A percentile compares a stretch with the other conserved stretches of the same genome.
Conservation (phyloP, 2,888 invertebrate genomes). For the Tupiocoris notatus region DNA sequence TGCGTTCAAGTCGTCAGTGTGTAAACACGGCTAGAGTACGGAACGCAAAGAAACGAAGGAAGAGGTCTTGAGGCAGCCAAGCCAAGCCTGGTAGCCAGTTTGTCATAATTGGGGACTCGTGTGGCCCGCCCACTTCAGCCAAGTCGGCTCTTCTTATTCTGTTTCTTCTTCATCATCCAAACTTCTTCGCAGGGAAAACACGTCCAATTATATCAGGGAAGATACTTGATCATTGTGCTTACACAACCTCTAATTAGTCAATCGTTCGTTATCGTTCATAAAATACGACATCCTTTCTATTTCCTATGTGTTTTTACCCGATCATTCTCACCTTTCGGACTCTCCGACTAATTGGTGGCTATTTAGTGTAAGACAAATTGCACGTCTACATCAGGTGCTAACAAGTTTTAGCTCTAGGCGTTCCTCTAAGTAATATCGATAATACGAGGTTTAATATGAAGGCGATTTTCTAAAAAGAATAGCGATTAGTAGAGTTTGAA, state of each 20-base stretch:
- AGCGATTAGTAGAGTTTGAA: too few species aligned
- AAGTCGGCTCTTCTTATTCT: background rate
- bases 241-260: conserved; percentile 35
- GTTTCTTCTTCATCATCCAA: background rate
- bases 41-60: background rate
- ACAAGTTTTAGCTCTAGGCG: background rate
- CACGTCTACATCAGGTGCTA: background rate
- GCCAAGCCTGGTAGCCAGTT: conserved; percentile 16
- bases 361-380: background rate
- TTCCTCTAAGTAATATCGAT: too few species aligned
- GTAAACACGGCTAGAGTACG: background rate
- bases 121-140: conserved; percentile 26
- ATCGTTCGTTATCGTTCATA: conserved; percentile 31
- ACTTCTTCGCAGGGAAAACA: conserved; percentile 11
- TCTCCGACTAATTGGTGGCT: background rate
- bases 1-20: too few species aligned
- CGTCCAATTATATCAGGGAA: conserved; percentile 36
- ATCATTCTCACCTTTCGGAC: background rate
- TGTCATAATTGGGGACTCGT: conserved; percentile 38
- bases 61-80: background rate
- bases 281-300: background rate
- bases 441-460: too few species aligned
- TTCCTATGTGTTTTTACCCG: background rate
- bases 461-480: too few species aligned
- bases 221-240: conserved; percentile 36